Evolutionary conservation across 2,888 invertebrate genomes (phyloP), one percentile per base, ranked within the genome.

Genomic region (Brachyopa scutellaris): DNA sequence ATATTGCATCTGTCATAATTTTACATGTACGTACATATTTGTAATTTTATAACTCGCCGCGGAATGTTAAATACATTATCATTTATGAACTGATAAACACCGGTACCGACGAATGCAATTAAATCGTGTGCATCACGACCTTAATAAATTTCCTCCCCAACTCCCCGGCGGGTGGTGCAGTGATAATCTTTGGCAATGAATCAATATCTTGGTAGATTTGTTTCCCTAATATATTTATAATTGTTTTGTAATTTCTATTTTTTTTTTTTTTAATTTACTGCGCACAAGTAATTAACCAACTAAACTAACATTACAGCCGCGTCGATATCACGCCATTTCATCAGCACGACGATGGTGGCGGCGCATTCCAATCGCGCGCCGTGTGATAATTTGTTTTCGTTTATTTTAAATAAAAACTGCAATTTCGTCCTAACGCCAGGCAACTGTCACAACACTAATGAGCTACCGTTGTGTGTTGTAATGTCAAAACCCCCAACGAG

Each of bases 311-410:
- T 17, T 21, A 36, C 15, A 23, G 36, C 19, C n/a, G 40, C 11
- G 49, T 49, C 33, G 47, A 47, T 77, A 64, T 70, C 77, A 70
- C 62, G 77, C 77, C 77, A 77, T 70, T 64, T 70, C 33, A 57
- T 19, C 38, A 70, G 29, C 21, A 11, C 45, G 26, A 26, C n/a
- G n/a, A n/a, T n/a, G n/a, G n/a, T n/a, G n/a, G 9, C n/a, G 23
- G 31, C 15, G 33, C 36, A 61, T 55, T 76, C 69, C 51, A 45
- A 42, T 17, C 21, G 6, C 36, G 13, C 9, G n/a, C 23, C 9
- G 31, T 53, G 57, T 33, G 57, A 74, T 73, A 57, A 59, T 66
- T 57, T 66, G 57, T 74, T 74, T 64, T 66, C 38, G 40, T 61
- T 11, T 31, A n/a, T 70, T 72, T 62, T 19, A 2, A 62, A 11